phyloP scores from a whole-genome alignment of 2,797 vertebrate species.

The Sebastes matsubarae region DNA sequence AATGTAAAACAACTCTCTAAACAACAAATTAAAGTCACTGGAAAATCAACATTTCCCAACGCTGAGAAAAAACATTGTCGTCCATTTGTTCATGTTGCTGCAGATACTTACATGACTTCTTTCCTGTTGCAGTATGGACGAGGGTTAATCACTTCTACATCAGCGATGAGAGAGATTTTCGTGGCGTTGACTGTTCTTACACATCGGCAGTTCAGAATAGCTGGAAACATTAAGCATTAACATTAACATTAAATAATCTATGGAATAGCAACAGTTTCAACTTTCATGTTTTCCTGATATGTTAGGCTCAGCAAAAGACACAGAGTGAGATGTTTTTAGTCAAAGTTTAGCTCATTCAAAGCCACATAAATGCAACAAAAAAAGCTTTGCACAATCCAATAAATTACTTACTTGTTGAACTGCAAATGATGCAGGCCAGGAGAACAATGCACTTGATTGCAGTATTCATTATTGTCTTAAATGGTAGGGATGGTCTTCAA shows the following conservation, averaged over 20 bases:
- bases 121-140: constrained; percentile 43
- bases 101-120: constrained; percentile 71
- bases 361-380: not conserved
- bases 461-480: constrained; percentile 23
- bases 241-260: too few species aligned
- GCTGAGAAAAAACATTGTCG: not conserved
- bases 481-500: not conserved
- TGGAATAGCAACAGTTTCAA: not conserved
- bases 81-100: not conserved
- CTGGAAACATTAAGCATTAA: not conserved
- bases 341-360: not conserved
- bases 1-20: not conserved
- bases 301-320: not conserved
- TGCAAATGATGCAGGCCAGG: constrained; percentile 18
- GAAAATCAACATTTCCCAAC: not conserved
- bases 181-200: fast-evolving
- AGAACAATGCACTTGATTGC: constrained; percentile 19
- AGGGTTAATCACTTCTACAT: fast-evolving
- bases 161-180: fast-evolving
- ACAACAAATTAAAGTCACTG: not conserved
- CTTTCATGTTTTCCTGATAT: not conserved
- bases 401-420: not conserved
- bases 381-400: fast-evolving
- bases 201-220: not conserved
- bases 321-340: not conserved